Conservation (phyloP, 2,797 vertebrate genomes). For the Onychomys arenicola region DNA sequence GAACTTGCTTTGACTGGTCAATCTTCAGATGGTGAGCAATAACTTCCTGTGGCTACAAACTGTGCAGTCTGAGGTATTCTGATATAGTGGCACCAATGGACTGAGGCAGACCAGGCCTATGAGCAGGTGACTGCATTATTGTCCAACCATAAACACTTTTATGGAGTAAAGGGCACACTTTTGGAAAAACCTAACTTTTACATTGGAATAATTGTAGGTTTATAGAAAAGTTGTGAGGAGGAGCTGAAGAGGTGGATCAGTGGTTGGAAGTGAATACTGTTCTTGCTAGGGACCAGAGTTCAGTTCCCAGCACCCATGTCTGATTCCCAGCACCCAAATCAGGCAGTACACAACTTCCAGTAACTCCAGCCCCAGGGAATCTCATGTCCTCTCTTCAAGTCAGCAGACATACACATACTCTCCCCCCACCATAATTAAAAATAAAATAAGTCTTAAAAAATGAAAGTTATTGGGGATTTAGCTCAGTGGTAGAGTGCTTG, state of each 20-base stretch:
- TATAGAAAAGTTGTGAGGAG: not conserved
- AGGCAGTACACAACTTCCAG: not conserved
- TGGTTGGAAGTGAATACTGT: not conserved
- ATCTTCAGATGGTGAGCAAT: not conserved
- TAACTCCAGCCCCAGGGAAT: not conserved
- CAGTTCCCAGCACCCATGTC: not conserved
- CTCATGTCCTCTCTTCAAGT: not conserved
- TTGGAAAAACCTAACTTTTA: constrained; percentile 11
- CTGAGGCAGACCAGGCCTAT: not conserved
- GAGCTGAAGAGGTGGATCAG: not conserved
- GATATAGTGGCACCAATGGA: not conserved
- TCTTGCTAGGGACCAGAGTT: not conserved
- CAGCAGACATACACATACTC: not conserved
- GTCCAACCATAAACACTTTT: not conserved
- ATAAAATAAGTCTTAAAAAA: not conserved
- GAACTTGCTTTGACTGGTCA: not conserved
- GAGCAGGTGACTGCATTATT: not conserved
- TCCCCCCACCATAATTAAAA: too few species aligned
- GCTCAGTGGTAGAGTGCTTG: too few species aligned
- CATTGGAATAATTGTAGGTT: not conserved
- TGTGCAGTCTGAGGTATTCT: too few species aligned
- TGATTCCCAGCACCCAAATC: not conserved
- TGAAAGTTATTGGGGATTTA: not conserved
- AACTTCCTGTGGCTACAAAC: not conserved
- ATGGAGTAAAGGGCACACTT: not conserved